A percentile compares a stretch with the other conserved stretches of the same genome.
Conservation (phyloP, 35 echinoderm and acorn worm genomes). For the Apostichopus parvimensis region DNA sequence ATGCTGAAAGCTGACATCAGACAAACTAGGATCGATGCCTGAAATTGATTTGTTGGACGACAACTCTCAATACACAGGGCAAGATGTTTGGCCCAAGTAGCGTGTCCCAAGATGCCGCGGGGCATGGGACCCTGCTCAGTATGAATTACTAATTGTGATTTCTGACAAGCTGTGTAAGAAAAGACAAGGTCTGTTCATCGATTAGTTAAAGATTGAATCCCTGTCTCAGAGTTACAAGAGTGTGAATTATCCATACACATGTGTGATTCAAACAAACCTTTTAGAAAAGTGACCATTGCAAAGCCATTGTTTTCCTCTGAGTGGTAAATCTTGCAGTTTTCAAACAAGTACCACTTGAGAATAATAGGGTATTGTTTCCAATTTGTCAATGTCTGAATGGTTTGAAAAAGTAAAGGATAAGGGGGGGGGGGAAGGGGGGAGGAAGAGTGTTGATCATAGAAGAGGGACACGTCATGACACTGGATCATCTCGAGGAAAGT, state of each 20-base stretch:
- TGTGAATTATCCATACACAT: constrained; percentile 27
- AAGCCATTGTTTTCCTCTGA: constrained; percentile 18
- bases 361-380: constrained; percentile 18
- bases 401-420: neutral
- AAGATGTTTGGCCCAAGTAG: constrained; percentile 17
- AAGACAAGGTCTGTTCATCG: constrained; percentile 6
- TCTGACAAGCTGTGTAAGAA: neutral
- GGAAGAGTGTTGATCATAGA: neutral
- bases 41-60: constrained; percentile 35
- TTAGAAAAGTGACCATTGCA: neutral
- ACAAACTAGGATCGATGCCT: constrained; percentile 8
- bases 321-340: constrained; percentile 43
- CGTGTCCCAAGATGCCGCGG: neutral
- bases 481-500: no score
- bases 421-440: neutral
- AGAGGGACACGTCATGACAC: neutral
- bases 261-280: neutral
- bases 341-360: constrained; percentile 23
- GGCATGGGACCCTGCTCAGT: neutral
- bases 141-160: constrained; percentile 47
- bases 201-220: constrained; percentile 13
- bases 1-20: constrained; percentile 36
- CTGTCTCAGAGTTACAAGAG: neutral
- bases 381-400: constrained; percentile 44
- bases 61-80: neutral